Evolutionary conservation across 2,888 invertebrate species (phyloP).

Genomic region (Notodonta ziczac): DNA sequence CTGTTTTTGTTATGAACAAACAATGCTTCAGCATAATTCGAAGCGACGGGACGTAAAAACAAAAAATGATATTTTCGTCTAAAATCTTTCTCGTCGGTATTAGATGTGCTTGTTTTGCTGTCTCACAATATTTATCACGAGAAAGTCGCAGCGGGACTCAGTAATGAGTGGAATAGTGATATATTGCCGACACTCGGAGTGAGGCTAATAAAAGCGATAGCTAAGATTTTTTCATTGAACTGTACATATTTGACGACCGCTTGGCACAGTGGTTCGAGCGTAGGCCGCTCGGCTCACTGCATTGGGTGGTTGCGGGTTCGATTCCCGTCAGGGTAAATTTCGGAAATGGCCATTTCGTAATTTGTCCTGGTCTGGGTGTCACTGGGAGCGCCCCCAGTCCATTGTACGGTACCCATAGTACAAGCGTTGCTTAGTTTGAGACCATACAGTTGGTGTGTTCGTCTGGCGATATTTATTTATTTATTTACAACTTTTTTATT

Average conservation of each 20-base stretch:
- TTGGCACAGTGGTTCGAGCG: no score
- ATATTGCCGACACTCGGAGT: neutral
- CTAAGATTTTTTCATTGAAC: neutral
- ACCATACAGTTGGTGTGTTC: no score
- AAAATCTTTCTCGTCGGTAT: neutral
- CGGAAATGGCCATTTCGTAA: no score
- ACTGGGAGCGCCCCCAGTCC: no score
- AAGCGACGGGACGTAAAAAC: neutral
- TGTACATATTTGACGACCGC: neutral
- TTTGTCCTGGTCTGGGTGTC: no score
- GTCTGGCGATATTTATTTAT: no score
- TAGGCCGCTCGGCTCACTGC: no score
- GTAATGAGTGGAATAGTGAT: neutral
- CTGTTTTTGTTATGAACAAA: neutral
- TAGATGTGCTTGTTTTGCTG: neutral
- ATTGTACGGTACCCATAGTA: no score
- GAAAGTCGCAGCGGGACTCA: neutral
- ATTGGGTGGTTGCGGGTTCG: no score
- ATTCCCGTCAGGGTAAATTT: no score
- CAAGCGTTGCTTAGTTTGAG: no score
- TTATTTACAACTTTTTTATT: no score
- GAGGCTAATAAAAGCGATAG: neutral
- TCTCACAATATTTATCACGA: neutral
- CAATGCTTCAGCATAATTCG: conserved; percentile 5
- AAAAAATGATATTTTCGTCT: conserved; percentile 3